Conservation (phyloP, 2,113 vertebrate species). For the Mixornis gularis region DNA sequence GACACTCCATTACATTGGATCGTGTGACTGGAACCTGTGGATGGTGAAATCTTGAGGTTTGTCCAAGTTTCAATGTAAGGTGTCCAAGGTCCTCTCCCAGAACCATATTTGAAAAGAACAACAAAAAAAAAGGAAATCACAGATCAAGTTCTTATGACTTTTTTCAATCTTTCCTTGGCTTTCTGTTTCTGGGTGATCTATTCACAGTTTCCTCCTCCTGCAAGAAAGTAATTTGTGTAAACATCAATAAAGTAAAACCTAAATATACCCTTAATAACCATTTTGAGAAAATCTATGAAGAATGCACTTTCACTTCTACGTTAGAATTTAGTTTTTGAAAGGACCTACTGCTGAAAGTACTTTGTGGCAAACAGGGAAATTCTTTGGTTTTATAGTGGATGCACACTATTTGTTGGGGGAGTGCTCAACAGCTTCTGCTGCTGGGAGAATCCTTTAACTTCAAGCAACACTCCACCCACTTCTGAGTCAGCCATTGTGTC, state of each 20-base stretch:
- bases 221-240: conserved; percentile 23
- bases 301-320: neutral
- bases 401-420: neutral
- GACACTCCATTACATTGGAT: conserved; percentile 73
- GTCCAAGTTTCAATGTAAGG: conserved; percentile 72
- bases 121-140: conserved; percentile 48
- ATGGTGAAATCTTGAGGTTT: conserved; percentile 71
- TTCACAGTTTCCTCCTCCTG: conserved; percentile 89
- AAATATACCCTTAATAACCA: neutral
- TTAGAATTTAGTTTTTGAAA: neutral
- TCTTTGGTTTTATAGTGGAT: neutral
- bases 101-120: conserved; percentile 56
- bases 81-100: conserved; percentile 71
- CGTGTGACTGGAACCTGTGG: conserved; percentile 71
- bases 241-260: neutral
- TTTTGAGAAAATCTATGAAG: neutral
- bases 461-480: neutral
- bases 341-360: neutral
- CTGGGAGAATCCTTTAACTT: neutral
- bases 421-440: neutral
- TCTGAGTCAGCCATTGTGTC: neutral
- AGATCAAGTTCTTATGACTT: conserved; percentile 72
- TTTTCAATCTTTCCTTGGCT: conserved; percentile 88
- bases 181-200: conserved; percentile 93
- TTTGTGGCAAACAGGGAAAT: neutral